A percentile compares a stretch with the other conserved stretches of the same genome.
phyloP scores from a whole-genome alignment of 2,888 invertebrate species.

The Chalcosyrphus nemorum region DNA sequence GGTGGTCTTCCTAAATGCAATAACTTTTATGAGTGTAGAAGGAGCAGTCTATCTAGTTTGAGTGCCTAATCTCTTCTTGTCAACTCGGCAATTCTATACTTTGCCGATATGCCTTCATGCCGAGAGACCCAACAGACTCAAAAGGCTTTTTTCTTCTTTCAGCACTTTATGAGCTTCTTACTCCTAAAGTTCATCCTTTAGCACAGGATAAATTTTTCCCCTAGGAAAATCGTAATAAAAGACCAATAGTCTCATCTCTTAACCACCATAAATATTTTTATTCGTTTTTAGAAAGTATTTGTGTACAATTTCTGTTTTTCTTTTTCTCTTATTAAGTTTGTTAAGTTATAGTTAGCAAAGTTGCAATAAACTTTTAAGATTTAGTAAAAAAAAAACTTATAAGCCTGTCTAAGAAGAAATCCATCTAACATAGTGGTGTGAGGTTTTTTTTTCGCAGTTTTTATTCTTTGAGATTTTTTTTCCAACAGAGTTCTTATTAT shows the following conservation, averaged over 20 bases:
- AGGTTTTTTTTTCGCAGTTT: not conserved
- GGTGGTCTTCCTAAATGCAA: too few relatives aligned
- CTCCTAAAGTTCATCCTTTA: too few relatives aligned
- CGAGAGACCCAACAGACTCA: too few relatives aligned
- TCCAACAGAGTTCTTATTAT: not conserved
- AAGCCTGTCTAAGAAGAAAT: slow-evolving; percentile 32
- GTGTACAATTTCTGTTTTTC: slow-evolving; percentile 35
- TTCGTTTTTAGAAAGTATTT: slow-evolving; percentile 40
- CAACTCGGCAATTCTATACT: too few relatives aligned
- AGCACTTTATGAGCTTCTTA: too few relatives aligned
- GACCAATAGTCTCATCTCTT: slow-evolving; percentile 17
- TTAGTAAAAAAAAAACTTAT: slow-evolving; percentile 19
- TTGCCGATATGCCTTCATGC: too few relatives aligned
- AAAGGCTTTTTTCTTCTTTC: too few relatives aligned
- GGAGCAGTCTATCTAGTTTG: too few relatives aligned
- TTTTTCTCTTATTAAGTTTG: slow-evolving; percentile 17
- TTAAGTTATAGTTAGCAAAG: slow-evolving; percentile 5
- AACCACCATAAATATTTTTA: slow-evolving; percentile 49
- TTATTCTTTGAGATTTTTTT: slow-evolving; percentile 2
- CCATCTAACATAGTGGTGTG: slow-evolving; percentile 28
- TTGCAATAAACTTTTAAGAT: slow-evolving; percentile 22
- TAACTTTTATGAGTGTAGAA: too few relatives aligned
- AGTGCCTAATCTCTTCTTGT: too few relatives aligned
- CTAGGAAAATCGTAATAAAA: too few relatives aligned
- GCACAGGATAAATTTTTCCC: too few relatives aligned